Evolutionary conservation across 2,888 invertebrate species (phyloP).

Genomic region (Ectemnius cavifrons): DNA sequence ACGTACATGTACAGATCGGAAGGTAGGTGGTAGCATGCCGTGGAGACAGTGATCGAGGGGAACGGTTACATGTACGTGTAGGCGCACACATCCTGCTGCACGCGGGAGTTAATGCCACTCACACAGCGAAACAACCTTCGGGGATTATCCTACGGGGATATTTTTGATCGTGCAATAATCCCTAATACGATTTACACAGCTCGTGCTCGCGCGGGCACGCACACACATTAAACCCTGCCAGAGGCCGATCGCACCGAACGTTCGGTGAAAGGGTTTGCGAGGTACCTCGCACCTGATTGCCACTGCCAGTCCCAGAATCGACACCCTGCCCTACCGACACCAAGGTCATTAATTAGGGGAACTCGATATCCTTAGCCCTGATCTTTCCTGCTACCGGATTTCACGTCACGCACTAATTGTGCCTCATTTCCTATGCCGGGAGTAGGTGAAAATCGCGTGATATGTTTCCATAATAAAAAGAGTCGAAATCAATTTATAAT

Average conservation of each 20-base stretch:
- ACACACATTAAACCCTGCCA: constrained; percentile 50
- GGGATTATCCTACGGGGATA: constrained; percentile 76
- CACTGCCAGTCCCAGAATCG: constrained; percentile 9
- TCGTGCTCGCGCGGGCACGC: constrained; percentile 66
- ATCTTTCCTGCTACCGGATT: not conserved
- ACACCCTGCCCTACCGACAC: not conserved
- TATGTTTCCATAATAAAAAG: too few relatives aligned
- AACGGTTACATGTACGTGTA: constrained; percentile 44
- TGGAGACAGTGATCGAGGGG: constrained; percentile 45
- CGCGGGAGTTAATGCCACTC: constrained; percentile 71
- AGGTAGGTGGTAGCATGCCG: constrained; percentile 5
- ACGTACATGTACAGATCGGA: not conserved
- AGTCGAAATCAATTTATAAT: too few relatives aligned
- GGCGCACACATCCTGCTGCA: constrained; percentile 50
- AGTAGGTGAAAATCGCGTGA: too few relatives aligned
- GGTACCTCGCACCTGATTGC: constrained; percentile 45
- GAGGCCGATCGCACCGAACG: constrained; percentile 14
- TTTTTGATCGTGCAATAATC: constrained; percentile 78
- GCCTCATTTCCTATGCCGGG: too few relatives aligned
- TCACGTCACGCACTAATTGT: not conserved
- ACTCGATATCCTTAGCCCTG: not conserved
- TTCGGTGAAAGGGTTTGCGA: constrained; percentile 52
- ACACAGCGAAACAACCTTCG: constrained; percentile 68
- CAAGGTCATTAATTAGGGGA: constrained; percentile 35
- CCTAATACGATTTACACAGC: constrained; percentile 77